Evolutionary conservation across 2,113 vertebrate species (phyloP).

Genomic region (Vidua macroura): DNA sequence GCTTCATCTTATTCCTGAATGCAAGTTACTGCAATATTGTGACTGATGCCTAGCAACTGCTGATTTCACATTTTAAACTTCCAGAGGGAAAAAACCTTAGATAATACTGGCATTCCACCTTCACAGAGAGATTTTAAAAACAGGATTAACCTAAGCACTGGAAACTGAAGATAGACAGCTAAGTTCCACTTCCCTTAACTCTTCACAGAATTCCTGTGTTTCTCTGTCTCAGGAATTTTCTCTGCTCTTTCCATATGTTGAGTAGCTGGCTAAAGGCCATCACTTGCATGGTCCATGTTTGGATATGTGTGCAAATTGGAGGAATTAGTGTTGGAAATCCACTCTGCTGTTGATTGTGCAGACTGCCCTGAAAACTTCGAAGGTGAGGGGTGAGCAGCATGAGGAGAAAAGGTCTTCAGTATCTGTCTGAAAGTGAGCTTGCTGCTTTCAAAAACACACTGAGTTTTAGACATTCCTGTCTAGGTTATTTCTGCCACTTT

Average conservation of each 20-base stretch:
- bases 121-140: neutral
- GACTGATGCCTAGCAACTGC: conserved; percentile 20
- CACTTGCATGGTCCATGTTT: accelerated
- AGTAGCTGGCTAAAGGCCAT: neutral
- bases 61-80: neutral
- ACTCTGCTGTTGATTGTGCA: neutral
- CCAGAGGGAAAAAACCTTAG: neutral
- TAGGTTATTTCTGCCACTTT: neutral
- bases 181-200: neutral
- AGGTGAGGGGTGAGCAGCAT: neutral
- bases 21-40: conserved; percentile 14
- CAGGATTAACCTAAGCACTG: neutral
- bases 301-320: neutral
- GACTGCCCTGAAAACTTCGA: neutral
- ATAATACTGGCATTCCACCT: neutral
- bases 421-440: neutral
- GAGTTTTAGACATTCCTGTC: neutral
- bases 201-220: neutral
- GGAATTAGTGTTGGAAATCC: neutral
- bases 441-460: neutral
- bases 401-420: neutral
- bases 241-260: neutral
- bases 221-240: neutral
- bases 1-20: neutral
- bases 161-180: neutral